Evolutionary conservation across 2,113 vertebrate species (phyloP).

Genomic region (Anhinga rufa): DNA sequence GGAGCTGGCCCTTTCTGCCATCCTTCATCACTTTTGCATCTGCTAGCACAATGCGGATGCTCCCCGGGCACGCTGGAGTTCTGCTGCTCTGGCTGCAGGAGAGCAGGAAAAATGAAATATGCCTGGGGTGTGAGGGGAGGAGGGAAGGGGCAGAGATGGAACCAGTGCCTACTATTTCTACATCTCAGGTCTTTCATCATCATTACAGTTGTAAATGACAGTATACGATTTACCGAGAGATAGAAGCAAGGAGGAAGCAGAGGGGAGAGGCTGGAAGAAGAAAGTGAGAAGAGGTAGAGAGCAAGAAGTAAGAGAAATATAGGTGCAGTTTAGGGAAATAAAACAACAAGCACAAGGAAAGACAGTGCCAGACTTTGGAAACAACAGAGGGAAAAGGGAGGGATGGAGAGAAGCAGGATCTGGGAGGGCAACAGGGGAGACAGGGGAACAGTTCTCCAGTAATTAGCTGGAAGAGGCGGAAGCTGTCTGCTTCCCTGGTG

Average conservation of each 20-base stretch:
- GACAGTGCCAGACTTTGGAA: neutral
- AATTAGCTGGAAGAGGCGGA: neutral
- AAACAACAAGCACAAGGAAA: neutral
- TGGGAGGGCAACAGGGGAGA: neutral
- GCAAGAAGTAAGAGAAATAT: neutral
- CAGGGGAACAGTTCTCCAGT: neutral
- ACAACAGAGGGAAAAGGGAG: neutral
- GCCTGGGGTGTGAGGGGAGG: neutral
- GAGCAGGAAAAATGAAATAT: neutral
- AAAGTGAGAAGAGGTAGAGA: neutral
- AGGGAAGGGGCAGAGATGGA: neutral
- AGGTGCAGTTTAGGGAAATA: neutral
- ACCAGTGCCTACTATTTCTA: neutral
- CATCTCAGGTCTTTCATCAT: neutral
- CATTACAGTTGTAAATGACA: neutral
- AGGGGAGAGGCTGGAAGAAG: neutral
- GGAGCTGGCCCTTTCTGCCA: neutral
- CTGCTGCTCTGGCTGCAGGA: neutral
- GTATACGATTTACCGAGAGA: neutral
- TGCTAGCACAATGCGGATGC: neutral
- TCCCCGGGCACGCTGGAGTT: neutral
- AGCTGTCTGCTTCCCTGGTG: neutral
- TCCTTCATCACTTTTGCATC: neutral
- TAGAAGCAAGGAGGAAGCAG: neutral
- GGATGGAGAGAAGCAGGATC: neutral